phyloP scores from a whole-genome alignment of 2,888 invertebrate species.

The Chouioia cunea region DNA sequence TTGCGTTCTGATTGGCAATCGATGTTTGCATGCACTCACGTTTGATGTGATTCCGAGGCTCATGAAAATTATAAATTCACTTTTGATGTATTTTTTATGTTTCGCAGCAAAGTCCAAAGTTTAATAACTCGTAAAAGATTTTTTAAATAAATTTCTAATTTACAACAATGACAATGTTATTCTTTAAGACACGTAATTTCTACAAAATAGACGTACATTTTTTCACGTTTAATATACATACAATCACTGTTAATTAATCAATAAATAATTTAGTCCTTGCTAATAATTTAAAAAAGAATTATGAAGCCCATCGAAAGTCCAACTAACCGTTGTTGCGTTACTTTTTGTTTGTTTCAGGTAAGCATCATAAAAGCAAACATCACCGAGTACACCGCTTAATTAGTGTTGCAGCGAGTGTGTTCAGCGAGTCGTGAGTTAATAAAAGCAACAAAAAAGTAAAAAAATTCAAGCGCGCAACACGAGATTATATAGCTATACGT shows the following conservation, averaged over 20 bases:
- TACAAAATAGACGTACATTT: too few relatives aligned
- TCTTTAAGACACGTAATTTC: too few relatives aligned
- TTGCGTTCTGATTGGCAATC: not conserved
- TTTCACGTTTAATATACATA: too few relatives aligned
- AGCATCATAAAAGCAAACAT: slow-evolving; percentile 43
- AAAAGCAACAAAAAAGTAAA: slow-evolving; percentile 27
- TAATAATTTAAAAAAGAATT: too few relatives aligned
- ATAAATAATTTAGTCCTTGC: too few relatives aligned
- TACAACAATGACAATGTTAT: too few relatives aligned
- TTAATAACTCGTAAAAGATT: too few relatives aligned
- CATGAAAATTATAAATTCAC: not conserved
- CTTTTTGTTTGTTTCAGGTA: slow-evolving; percentile 55
- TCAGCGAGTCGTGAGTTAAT: slow-evolving; percentile 32
- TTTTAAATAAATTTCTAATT: too few relatives aligned
- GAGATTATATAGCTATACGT: too few relatives aligned
- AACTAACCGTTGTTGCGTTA: slow-evolving; percentile 15
- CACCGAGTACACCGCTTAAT: slow-evolving; percentile 23
- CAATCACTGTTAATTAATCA: too few relatives aligned
- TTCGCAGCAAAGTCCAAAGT: too few relatives aligned
- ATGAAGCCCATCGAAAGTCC: too few relatives aligned
- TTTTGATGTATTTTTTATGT: slow-evolving; percentile 1
- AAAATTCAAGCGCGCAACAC: slow-evolving; percentile 22
- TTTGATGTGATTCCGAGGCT: not conserved
- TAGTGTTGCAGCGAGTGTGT: slow-evolving; percentile 1
- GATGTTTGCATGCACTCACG: not conserved